Evolutionary conservation across 2,113 vertebrate genomes (phyloP).

Genomic region (Hystrix brachyura): DNA sequence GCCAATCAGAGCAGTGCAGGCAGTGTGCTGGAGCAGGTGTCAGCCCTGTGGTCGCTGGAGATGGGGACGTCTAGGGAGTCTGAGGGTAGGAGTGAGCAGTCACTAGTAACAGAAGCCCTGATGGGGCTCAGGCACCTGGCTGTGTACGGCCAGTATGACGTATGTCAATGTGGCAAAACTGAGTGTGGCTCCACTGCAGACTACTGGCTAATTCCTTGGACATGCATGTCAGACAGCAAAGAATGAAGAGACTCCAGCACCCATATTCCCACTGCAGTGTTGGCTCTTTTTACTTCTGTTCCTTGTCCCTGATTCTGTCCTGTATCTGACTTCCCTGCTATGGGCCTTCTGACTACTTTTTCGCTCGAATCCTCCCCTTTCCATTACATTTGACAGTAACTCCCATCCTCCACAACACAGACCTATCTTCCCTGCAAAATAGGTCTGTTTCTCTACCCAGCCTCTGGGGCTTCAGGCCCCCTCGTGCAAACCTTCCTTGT

Average conservation of each 20-base stretch:
- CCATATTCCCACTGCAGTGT: not conserved
- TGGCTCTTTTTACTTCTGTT: not conserved
- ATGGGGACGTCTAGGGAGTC: not conserved
- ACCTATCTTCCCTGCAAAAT: not conserved
- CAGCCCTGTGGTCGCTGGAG: not conserved
- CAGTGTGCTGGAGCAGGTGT: not conserved
- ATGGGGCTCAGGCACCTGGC: not conserved
- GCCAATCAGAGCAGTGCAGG: not conserved
- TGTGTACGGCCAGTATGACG: not conserved
- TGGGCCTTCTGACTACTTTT: not conserved
- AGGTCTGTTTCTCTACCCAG: not conserved
- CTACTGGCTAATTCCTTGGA: not conserved
- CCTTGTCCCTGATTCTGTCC: not conserved
- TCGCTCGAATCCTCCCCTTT: not conserved
- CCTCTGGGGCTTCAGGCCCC: not conserved
- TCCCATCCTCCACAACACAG: not conserved
- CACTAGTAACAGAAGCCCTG: not conserved
- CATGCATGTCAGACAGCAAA: not conserved
- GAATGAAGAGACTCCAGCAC: not conserved
- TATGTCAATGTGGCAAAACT: not conserved
- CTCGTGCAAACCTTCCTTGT: not conserved
- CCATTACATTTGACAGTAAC: not conserved
- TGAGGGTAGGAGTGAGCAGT: not conserved
- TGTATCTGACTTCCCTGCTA: not conserved
- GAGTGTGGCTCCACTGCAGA: not conserved